phyloP scores from a whole-genome alignment of 2,888 invertebrate species.

The Fabriciana adippe region DNA sequence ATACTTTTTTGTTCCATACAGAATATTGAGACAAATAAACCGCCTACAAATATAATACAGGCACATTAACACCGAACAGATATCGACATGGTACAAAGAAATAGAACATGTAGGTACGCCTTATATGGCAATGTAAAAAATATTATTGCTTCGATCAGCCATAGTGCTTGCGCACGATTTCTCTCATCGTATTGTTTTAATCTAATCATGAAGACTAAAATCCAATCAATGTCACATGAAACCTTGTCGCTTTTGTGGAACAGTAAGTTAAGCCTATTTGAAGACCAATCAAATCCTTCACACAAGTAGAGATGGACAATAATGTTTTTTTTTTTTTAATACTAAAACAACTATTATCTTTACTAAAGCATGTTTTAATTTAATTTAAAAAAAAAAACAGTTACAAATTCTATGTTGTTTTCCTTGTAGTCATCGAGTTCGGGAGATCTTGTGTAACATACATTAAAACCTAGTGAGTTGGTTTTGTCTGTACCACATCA shows the following conservation, averaged over 20 bases:
- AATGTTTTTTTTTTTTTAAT: background rate
- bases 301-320: background rate
- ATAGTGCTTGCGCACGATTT: background rate
- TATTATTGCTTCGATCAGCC: slow-evolving; percentile 18
- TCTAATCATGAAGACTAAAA: slow-evolving; percentile 1
- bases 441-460: too few species aligned
- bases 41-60: slow-evolving; percentile 14
- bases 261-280: slow-evolving; percentile 2
- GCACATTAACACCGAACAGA: slow-evolving; percentile 10
- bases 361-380: too few species aligned
- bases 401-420: background rate
- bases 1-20: slow-evolving; percentile 23
- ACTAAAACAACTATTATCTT: too few species aligned
- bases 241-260: background rate
- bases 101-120: slow-evolving; percentile 4
- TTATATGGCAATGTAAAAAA: slow-evolving; percentile 1
- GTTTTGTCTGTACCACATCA: too few species aligned
- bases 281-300: slow-evolving; percentile 10
- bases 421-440: too few species aligned
- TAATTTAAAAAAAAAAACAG: background rate
- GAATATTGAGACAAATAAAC: slow-evolving; percentile 14
- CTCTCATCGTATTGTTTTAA: background rate
- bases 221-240: background rate
- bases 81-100: slow-evolving; percentile 12
- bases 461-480: too few species aligned